A percentile compares a stretch with the other conserved stretches of the same genome.
These are phyloP conservation scores for Ips typographus DNA, from an alignment of 1,140 invertebrate genomes.

Conservation along the genomic window DNA sequence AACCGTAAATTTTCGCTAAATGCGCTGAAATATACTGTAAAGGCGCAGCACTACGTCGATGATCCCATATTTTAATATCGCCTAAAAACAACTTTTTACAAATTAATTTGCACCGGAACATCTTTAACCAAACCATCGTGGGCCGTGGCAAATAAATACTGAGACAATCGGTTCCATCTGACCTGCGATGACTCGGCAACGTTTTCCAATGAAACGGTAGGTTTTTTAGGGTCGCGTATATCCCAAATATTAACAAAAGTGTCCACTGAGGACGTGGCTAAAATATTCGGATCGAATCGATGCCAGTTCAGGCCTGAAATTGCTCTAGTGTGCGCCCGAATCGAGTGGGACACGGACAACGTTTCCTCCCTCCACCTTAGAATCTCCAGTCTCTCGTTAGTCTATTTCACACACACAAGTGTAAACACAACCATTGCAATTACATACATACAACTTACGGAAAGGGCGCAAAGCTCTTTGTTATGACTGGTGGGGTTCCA, in stretches of 20 bases:
- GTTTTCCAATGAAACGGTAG: conserved; percentile 76
- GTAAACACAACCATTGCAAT: not conserved
- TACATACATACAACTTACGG: conserved; percentile 66
- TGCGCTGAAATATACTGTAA: conserved; percentile 93
- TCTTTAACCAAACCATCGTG: conserved; percentile 70
- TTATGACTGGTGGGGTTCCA: conserved; percentile 83
- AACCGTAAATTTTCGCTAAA: conserved; percentile 87
- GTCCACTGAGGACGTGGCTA: conserved; percentile 92
- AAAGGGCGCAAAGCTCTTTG: conserved; percentile 83
- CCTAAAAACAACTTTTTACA: conserved; percentile 45
- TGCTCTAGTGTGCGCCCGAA: conserved; percentile 83
- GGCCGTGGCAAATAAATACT: conserved; percentile 85
- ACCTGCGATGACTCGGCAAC: conserved; percentile 90
- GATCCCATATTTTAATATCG: conserved; percentile 94
- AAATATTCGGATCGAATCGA: conserved; percentile 79
- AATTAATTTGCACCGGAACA: not conserved
- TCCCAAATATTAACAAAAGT: conserved; percentile 95
- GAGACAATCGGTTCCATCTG: conserved; percentile 85
- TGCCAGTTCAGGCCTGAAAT: conserved; percentile 95
- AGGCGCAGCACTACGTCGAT: conserved; percentile 81
- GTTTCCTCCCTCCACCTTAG: conserved; percentile 71
- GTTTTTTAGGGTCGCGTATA: conserved; percentile 79
- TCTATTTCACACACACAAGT: conserved; percentile 57
- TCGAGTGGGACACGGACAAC: conserved; percentile 68
- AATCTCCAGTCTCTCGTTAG: conserved; percentile 82